Evolutionary conservation across 2,113 vertebrate species (phyloP), one percentile per base, ranked within the genome.

Genomic region (Eubucco bourcierii): DNA sequence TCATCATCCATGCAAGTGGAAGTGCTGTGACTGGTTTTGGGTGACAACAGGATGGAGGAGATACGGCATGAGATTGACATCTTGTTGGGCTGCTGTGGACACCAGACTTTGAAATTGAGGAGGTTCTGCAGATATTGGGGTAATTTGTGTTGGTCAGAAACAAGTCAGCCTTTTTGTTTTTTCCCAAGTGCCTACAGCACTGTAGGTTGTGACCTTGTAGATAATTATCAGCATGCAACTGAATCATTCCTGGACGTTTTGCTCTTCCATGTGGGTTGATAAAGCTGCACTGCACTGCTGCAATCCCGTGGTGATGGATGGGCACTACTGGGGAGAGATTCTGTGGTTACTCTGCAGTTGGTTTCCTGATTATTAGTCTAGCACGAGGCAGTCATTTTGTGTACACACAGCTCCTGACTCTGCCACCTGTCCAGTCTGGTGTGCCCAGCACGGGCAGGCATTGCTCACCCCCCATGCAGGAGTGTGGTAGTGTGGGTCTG

Each of bases 201-300:
- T 65, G 6, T 68, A 73, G 19, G 34, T 80, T 10, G 11, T 76
- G 13, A 50, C 18, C 2, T 84, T 44, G 23, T 81, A 65, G 19
- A 21, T 71, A 12, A 66, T 77, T 61, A 68, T 53, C 34, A 50
- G 58, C 44, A 24, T 70, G 60, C 83, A 80, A 44, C 29, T 66
- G 34, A 94, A n/a, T 90, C 80, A 75, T 83, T 94, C 56, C 27
- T 20, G 28, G 5, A 2, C 0, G 0, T 14, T 33, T 84, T 85
- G 7, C n/a, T 78, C 74, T 87, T 68, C 50, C 39, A 33, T 50
- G 86, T 78, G 72, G 19, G 87, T 88, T 92, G 46, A 55, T 84
- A 59, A 58, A 80, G 78, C n/a, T 24, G 2, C 77, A 20, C 75
- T 1, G 2, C 25, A 75, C 68, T 80, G 76, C 58, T 65, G 31